Conservation (phyloP, 2,113 vertebrate species). For the Takifugu flavidus region DNA sequence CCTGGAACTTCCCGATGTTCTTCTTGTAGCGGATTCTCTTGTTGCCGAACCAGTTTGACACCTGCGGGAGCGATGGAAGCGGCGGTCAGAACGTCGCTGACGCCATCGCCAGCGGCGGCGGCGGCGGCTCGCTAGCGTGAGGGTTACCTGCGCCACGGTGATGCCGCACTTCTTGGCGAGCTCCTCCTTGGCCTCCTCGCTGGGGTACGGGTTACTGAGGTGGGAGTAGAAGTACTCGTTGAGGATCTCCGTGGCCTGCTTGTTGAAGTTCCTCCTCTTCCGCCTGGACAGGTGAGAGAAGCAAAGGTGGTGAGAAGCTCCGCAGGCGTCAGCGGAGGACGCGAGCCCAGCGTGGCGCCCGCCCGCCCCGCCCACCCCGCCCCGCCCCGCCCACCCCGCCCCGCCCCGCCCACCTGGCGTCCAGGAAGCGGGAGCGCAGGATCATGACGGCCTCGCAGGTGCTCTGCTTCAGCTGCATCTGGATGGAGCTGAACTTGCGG, state of each 20-base stretch:
- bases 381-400: conserved; percentile 34
- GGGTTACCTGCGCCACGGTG: conserved; percentile 80
- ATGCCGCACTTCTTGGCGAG: conserved; percentile 99
- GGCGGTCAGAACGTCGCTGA: too few relatives aligned
- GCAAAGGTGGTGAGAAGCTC: background rate
- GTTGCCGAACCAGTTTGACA: conserved; percentile 99
- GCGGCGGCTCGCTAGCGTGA: background rate
- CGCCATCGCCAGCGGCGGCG: too few relatives aligned
- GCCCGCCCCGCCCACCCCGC: too few relatives aligned
- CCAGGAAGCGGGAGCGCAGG: conserved; percentile 84
- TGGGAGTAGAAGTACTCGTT: conserved; percentile 99
- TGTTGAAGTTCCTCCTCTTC: conserved; percentile 99
- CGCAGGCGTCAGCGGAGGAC: too few relatives aligned
- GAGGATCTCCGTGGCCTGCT: conserved; percentile 98
- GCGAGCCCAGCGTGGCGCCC: too few relatives aligned
- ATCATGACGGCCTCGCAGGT: conserved; percentile 99
- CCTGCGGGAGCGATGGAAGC: conserved; percentile 66
- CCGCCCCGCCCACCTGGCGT: conserved; percentile 64
- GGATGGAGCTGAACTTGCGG: conserved; percentile 99
- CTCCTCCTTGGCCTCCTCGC: conserved; percentile 99
- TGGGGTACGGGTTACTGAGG: conserved; percentile 98
- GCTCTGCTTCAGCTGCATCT: conserved; percentile 99
- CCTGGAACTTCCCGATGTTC: conserved; percentile 99
- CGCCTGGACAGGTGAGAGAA: conserved; percentile 73
- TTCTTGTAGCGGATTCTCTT: conserved; percentile 99